These are phyloP conservation scores for Hyposoter dolosus DNA, from an alignment of 2,888 invertebrate genomes.

Conservation along the genomic window DNA sequence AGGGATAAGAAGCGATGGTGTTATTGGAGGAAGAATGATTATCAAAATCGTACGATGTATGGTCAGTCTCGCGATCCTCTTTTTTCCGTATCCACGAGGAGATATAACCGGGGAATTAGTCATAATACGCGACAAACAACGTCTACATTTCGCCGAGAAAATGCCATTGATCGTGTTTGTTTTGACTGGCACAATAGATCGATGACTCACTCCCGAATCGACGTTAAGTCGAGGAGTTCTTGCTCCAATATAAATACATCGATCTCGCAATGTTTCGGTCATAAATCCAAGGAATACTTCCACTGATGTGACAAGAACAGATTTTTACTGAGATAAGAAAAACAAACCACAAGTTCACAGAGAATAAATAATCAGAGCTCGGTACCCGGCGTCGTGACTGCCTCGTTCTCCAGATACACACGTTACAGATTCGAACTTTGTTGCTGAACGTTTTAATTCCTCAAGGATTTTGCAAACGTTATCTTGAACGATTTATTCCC, in stretches of 20 bases:
- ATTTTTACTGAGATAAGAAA: not conserved
- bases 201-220: not conserved
- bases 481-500: not conserved
- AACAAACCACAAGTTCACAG: not conserved
- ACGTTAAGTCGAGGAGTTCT: not conserved
- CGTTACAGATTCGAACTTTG: too few species aligned
- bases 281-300: not conserved
- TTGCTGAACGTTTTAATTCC: too few species aligned
- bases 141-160: not conserved
- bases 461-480: constrained; percentile 1
- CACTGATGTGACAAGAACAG: not conserved
- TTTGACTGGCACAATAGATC: not conserved
- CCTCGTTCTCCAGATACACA: not conserved
- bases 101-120: constrained; percentile 3
- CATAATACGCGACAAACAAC: constrained; percentile 23
- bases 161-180: not conserved
- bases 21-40: constrained; percentile 67
- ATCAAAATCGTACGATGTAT: constrained; percentile 71
- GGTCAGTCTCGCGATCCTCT: constrained; percentile 56
- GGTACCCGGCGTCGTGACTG: not conserved
- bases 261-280: not conserved
- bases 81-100: constrained; percentile 7
- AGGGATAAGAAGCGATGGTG: not conserved
- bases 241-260: not conserved
- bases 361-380: not conserved